Evolutionary conservation across 2,797 vertebrate species (phyloP).

Genomic region (Liparis tanakae): DNA sequence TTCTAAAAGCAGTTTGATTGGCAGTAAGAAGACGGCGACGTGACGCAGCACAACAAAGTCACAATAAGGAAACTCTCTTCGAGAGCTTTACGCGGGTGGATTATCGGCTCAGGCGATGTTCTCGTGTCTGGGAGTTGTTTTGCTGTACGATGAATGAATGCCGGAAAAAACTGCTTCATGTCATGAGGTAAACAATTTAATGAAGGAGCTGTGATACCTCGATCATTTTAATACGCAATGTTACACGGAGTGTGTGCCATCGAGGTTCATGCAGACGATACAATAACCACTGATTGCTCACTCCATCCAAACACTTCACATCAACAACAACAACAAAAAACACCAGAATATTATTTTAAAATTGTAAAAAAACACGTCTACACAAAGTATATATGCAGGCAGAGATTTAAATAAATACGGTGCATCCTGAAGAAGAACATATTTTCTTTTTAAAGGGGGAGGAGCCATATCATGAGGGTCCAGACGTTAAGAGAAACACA

Average conservation of each 20-base stretch:
- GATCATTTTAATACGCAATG: not conserved
- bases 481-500: constrained; percentile 4
- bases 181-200: constrained; percentile 10
- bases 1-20: constrained; percentile 12
- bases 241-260: constrained; percentile 5
- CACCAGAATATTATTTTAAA: too few relatives aligned
- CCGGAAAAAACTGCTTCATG: constrained; percentile 27
- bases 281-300: too few relatives aligned
- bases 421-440: constrained; percentile 4
- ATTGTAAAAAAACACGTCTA: too few relatives aligned
- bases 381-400: too few relatives aligned
- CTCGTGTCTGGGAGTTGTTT: constrained; percentile 32
- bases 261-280: too few relatives aligned
- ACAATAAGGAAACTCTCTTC: constrained; percentile 33
- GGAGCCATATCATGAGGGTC: constrained; percentile 27
- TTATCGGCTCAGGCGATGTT: constrained; percentile 49
- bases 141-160: constrained; percentile 26
- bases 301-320: too few relatives aligned
- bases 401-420: constrained; percentile 22
- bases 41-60: constrained; percentile 13
- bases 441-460: constrained; percentile 6
- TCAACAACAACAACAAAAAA: too few relatives aligned
- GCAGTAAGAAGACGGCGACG: constrained; percentile 6
- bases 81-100: constrained; percentile 24
- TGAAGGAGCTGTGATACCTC: constrained; percentile 5